These are phyloP conservation scores for Syngnathus floridae DNA, from an alignment of 2,113 vertebrate genomes.

Conservation along the genomic window DNA sequence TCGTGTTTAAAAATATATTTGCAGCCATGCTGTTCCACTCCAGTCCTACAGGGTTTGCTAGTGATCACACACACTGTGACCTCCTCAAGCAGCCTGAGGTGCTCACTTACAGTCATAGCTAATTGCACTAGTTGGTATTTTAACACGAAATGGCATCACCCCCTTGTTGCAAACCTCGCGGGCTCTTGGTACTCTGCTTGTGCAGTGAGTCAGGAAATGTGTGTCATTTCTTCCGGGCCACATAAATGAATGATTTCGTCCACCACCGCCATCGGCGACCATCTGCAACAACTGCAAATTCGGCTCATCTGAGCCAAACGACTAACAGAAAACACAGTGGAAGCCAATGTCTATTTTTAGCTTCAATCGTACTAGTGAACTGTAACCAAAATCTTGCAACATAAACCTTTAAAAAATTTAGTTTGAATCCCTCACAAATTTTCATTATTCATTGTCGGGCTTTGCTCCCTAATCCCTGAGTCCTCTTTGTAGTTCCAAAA, in stretches of 20 bases:
- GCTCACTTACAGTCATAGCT: not conserved
- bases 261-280: not conserved
- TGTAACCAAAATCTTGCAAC: not conserved
- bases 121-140: not conserved
- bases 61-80: not conserved
- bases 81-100: not conserved
- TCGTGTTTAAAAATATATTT: not conserved
- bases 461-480: too few species aligned
- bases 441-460: not conserved
- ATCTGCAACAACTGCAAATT: not conserved
- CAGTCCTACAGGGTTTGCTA: not conserved
- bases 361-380: not conserved
- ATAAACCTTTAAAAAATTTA: not conserved
- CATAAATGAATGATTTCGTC: constrained; percentile 1
- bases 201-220: constrained; percentile 3
- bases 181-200: not conserved
- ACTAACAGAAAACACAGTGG: not conserved
- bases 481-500: not conserved
- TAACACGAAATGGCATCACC: not conserved
- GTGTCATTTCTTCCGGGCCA: not conserved
- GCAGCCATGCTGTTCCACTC: not conserved
- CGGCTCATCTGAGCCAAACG: not conserved
- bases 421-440: not conserved
- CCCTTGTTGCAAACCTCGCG: not conserved
- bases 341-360: not conserved